Percentiles rank a stretch among this genome's conserved stretches.
These are phyloP conservation scores for Microchirus variegatus DNA, from an alignment of 2,797 vertebrate genomes.

Conservation along the genomic window DNA sequence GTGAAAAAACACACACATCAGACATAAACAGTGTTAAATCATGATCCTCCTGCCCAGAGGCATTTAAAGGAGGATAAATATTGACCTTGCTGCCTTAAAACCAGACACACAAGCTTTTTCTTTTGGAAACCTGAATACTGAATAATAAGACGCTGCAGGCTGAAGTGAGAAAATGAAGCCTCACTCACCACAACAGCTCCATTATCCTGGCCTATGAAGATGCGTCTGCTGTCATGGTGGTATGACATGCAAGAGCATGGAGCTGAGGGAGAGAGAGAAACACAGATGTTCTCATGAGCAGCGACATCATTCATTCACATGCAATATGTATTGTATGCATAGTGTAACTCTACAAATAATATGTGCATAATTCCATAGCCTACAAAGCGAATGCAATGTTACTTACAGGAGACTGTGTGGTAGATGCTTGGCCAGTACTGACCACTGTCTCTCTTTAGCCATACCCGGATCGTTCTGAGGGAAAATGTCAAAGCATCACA, in stretches of 20 bases:
- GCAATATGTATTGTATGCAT: too few relatives aligned
- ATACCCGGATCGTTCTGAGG: constrained; percentile 92
- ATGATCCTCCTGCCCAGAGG: neutral
- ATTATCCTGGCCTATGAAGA: constrained; percentile 98
- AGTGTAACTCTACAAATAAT: neutral
- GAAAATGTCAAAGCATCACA: constrained; percentile 9
- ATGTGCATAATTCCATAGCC: neutral
- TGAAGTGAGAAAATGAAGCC: constrained; percentile 3
- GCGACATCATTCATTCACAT: neutral
- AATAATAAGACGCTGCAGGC: neutral
- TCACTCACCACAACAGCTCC: constrained; percentile 92
- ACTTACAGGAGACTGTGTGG: constrained; percentile 97
- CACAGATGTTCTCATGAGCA: neutral
- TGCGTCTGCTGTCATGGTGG: constrained; percentile 93
- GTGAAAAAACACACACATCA: constrained; percentile 7
- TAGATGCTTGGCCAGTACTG: constrained; percentile 99
- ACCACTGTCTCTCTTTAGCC: constrained; percentile 97
- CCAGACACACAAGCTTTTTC: constrained; percentile 1
- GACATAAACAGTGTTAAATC: constrained; percentile 17
- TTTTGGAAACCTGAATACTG: too few relatives aligned
- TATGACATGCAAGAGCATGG: constrained; percentile 94
- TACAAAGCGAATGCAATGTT: neutral
- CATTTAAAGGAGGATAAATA: constrained; percentile 28
- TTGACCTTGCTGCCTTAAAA: constrained; percentile 20
- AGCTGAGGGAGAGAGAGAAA: constrained; percentile 71